Conservation (phyloP, 2,797 vertebrate genomes). For the Sebastes steindachneri region DNA sequence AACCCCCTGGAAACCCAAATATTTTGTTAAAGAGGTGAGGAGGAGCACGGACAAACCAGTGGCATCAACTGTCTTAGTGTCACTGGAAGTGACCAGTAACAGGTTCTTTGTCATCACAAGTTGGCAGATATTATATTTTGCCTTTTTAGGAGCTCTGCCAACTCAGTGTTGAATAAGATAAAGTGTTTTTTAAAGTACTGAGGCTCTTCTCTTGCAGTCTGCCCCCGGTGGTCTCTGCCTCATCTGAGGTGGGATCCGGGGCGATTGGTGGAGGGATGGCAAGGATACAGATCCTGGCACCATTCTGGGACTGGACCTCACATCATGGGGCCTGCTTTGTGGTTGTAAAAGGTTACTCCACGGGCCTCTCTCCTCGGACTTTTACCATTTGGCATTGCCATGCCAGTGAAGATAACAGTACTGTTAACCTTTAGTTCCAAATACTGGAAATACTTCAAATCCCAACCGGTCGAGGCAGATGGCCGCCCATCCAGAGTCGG, state of each 20-base stretch:
- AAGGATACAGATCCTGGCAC: background rate
- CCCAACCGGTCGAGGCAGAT: too few relatives aligned
- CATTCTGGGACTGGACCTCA: background rate
- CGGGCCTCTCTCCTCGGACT: background rate
- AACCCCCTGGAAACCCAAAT: constrained; percentile 86
- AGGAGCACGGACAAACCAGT: background rate
- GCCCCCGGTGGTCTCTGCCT: background rate
- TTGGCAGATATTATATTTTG: background rate
- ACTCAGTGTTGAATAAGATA: background rate
- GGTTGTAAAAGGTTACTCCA: background rate
- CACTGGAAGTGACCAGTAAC: background rate
- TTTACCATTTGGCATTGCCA: background rate
- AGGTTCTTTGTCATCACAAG: background rate
- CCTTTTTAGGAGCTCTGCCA: background rate
- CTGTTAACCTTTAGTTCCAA: background rate
- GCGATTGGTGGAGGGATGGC: too few relatives aligned
- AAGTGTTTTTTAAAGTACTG: background rate
- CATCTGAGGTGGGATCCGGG: background rate
- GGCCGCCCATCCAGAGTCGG: too few relatives aligned
- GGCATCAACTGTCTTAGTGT: background rate
- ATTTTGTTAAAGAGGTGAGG: constrained; percentile 91
- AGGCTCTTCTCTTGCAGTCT: background rate
- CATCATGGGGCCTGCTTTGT: background rate
- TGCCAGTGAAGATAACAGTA: background rate
- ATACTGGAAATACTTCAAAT: background rate